Evolutionary conservation across 30 jellyfish, hydroid and myxozoan species (phyloP).

Genomic region (Aurelia aurita): DNA sequence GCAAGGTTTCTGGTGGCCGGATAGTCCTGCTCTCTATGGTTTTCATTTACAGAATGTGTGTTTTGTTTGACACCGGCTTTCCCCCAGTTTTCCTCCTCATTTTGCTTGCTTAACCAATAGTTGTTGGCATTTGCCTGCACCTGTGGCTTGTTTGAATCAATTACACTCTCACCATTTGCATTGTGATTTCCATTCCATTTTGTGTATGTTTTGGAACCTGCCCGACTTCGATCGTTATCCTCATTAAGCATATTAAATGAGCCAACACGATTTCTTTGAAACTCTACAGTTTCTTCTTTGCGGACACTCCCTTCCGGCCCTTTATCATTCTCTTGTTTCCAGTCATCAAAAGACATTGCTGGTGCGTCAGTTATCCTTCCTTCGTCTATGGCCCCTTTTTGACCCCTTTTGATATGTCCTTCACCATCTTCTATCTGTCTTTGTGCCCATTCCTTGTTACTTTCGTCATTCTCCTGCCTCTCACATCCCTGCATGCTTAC

Average conservation of each 20-base stretch:
- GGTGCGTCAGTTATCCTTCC: conserved; percentile 18
- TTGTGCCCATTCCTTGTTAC: background rate
- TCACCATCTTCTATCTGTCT: background rate
- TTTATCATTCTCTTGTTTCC: conserved; percentile 21
- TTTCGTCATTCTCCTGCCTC: background rate
- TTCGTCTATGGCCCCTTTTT: background rate
- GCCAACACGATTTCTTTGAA: background rate
- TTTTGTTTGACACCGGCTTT: conserved; percentile 22
- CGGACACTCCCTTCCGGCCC: background rate
- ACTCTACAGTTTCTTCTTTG: conserved; percentile 1
- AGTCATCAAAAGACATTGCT: conserved; percentile 41
- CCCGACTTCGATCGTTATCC: background rate
- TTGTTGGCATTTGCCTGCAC: conserved; percentile 2
- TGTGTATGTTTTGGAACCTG: background rate
- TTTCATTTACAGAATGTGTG: background rate
- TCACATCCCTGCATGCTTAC: background rate
- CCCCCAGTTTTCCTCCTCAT: conserved; percentile 4
- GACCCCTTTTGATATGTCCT: background rate
- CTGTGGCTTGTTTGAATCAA: background rate
- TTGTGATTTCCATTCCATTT: background rate
- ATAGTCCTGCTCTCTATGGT: conserved; percentile 1
- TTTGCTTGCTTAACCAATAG: conserved; percentile 39
- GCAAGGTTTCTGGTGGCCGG: conserved; percentile 54
- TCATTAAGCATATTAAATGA: background rate
- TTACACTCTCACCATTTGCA: background rate